These are phyloP conservation scores for Elanus axillaris DNA, from an alignment of 2,113 vertebrate genomes.

Conservation along the genomic window DNA sequence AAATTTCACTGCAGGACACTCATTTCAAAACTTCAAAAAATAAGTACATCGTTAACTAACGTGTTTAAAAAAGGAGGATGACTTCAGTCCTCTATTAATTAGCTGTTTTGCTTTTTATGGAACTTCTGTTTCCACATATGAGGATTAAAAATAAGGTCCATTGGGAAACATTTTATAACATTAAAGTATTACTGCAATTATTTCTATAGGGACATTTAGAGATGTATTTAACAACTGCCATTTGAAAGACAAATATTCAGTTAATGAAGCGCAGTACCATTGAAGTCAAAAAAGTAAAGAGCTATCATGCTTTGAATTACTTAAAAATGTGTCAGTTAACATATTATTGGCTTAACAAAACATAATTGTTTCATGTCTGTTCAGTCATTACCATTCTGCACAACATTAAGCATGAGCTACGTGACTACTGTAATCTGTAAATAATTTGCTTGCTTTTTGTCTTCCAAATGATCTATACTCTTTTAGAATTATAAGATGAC, in stretches of 20 bases:
- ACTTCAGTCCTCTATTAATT: background rate
- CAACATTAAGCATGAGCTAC: background rate
- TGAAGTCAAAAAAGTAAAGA: background rate
- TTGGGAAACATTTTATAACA: background rate
- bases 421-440: background rate
- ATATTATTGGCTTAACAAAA: background rate
- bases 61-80: background rate
- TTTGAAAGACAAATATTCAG: background rate
- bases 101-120: background rate
- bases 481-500: background rate
- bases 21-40: background rate
- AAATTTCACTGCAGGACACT: background rate
- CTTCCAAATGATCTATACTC: background rate
- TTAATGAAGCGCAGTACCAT: rapidly evolving
- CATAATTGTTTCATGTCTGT: background rate
- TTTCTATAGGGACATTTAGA: background rate
- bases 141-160: background rate
- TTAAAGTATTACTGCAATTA: background rate
- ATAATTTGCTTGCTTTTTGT: background rate
- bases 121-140: background rate
- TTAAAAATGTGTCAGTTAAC: background rate
- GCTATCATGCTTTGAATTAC: background rate
- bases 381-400: background rate
- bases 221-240: background rate
- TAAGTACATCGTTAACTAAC: background rate